Evolutionary conservation across 1,140 invertebrate genomes (phyloP), one percentile per base, ranked within the genome.

Genomic region (Episyrphus balteatus): DNA sequence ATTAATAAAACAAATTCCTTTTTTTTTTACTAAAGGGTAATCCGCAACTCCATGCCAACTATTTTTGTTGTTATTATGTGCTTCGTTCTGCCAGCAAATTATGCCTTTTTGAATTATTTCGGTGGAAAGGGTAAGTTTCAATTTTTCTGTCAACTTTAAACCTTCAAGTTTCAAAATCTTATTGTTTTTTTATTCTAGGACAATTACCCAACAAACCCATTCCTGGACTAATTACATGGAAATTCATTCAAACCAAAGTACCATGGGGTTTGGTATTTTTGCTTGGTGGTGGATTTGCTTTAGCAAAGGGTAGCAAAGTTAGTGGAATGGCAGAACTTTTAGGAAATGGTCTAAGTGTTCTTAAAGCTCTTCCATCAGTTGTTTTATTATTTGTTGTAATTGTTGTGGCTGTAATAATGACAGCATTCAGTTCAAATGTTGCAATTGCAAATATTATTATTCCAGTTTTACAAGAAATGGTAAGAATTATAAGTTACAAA

Each of bases 391-490:
- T 77, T 13, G 69, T 83, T 17, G 73, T 82, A 14, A 73, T 72
- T 34, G 61, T 70, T 0, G 67, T 73, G 52, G 66, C 76, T 52
- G 57, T 77, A 50, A 43, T 80, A 44, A 62, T 88, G 31, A 91
- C 88, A 0, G 87, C 90, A 64, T 83, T 92, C 57, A 85, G 84
- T 1, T 86, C 83, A 10, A 92, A 91, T 62, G 81, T 88, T 0
- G 88, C 87, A 17, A 82, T 88, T 17, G 86, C 86, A n/a, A 89
- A 88, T 57, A 82, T 68, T 49, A 76, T 91, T 36, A 61, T 91
- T 42, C 88, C 88, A 2, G 83, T 91, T 3, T 61, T 89, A 26
- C 81, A 82, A 30, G 80, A 88, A 63, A 80, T 90, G 78, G 84
- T 65, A 48, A 41, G 31, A 45, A 5, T 32, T n/a, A n/a, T n/a